phyloP scores from a whole-genome alignment of 2,888 invertebrate genomes.

The Sclerodermus sp. region DNA sequence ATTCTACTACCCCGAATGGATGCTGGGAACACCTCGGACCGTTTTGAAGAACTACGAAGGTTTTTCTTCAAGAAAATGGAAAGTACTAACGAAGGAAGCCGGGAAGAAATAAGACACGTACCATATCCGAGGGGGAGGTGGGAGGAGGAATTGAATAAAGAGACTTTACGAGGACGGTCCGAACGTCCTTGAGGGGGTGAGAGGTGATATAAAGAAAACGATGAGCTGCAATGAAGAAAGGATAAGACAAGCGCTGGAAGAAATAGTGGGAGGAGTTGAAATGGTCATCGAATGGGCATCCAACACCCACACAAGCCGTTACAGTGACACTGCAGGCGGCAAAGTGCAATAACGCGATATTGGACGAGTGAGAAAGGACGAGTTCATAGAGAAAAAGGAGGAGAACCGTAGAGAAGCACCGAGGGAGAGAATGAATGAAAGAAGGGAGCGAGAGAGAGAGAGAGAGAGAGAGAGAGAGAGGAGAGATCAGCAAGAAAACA shows the following conservation, averaged over 20 bases:
- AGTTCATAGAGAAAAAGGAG: background rate
- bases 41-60: too few relatives aligned
- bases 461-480: background rate
- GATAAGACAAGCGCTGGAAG: slow-evolving; percentile 11
- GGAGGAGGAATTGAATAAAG: too few relatives aligned
- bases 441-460: background rate
- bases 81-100: too few relatives aligned
- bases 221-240: slow-evolving; percentile 3
- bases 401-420: background rate
- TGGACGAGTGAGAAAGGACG: slow-evolving; percentile 20
- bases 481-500: background rate
- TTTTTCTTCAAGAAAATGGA: too few relatives aligned
- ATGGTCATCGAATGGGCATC: slow-evolving; percentile 22
- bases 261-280: slow-evolving; percentile 24
- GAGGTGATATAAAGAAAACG: slow-evolving; percentile 4
- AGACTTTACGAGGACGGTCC: too few relatives aligned
- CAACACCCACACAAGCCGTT: slow-evolving; percentile 21
- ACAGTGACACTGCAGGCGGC: slow-evolving; percentile 31
- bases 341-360: slow-evolving; percentile 37
- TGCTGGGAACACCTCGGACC: too few relatives aligned
- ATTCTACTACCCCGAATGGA: too few relatives aligned
- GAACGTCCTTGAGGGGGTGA: slow-evolving; percentile 6
- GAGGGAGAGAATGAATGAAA: slow-evolving; percentile 13
- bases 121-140: too few relatives aligned
- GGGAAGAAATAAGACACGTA: too few relatives aligned